A percentile compares a stretch with the other conserved stretches of the same genome.
Evolutionary conservation across 2,888 invertebrate species (phyloP).

Genomic region (Pristionchus arcanus): DNA sequence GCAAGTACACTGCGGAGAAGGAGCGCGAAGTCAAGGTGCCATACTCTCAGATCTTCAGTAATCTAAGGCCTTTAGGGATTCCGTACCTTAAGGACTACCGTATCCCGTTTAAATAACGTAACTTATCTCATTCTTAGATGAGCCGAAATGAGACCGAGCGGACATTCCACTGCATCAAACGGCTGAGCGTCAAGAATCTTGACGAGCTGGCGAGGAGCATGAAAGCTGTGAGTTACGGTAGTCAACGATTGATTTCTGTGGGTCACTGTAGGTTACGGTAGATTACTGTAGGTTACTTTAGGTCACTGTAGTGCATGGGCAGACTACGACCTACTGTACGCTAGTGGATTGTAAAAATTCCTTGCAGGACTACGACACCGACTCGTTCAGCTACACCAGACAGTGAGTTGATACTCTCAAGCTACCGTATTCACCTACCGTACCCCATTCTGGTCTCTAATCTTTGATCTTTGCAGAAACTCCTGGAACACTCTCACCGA

Average conservation of each 20-base stretch:
- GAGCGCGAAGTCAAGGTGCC: constrained; percentile 44
- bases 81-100: too few relatives aligned
- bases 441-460: neutral
- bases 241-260: neutral
- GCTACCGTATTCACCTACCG: neutral
- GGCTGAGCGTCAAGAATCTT: constrained; percentile 5
- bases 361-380: constrained; percentile 11
- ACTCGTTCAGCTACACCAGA: neutral
- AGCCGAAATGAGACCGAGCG: constrained; percentile 10
- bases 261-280: neutral
- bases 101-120: too few relatives aligned
- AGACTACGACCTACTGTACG: neutral
- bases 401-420: neutral
- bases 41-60: too few relatives aligned
- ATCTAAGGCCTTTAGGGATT: too few relatives aligned
- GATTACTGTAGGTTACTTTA: neutral
- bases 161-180: neutral
- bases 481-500: constrained; percentile 8
- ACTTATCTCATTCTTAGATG: neutral
- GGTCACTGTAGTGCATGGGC: neutral
- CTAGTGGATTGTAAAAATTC: too few relatives aligned
- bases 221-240: neutral
- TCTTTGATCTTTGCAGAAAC: neutral
- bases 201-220: neutral
- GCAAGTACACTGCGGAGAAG: constrained; percentile 32